Percentiles rank a stretch among this genome's conserved stretches.
These are phyloP conservation scores for Bufotes viridis DNA, from an alignment of 2,797 vertebrate genomes.

Conservation along the genomic window DNA sequence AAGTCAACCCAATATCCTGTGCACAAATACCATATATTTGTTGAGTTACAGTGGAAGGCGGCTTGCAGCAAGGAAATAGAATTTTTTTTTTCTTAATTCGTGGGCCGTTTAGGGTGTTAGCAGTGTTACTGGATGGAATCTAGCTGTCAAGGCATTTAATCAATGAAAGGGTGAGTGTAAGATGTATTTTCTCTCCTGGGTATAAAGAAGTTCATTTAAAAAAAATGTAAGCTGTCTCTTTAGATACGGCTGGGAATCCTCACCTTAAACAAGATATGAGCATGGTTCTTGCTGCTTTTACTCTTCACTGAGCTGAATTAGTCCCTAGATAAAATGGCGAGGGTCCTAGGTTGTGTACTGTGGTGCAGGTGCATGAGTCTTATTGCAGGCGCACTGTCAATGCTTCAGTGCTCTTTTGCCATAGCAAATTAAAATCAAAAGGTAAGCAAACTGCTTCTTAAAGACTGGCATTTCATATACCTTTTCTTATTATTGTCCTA, in stretches of 20 bases:
- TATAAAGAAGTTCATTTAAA: slow-evolving; percentile 61
- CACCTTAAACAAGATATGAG: slow-evolving; percentile 62
- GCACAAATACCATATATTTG: slow-evolving; percentile 47
- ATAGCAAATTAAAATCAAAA: slow-evolving; percentile 63
- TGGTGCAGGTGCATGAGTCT: slow-evolving; percentile 19
- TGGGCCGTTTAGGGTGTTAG: slow-evolving; percentile 68
- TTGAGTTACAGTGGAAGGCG: slow-evolving; percentile 42
- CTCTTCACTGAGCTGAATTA: slow-evolving; percentile 63
- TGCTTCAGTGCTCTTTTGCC: slow-evolving; percentile 60
- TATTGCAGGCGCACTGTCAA: slow-evolving; percentile 50
- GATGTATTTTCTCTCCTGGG: slow-evolving; percentile 48
- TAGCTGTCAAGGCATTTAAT: slow-evolving; percentile 62
- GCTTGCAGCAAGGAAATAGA: slow-evolving; percentile 47
- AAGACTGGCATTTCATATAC: slow-evolving; percentile 14
- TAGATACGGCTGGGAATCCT: slow-evolving; percentile 47
- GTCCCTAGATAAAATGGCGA: slow-evolving; percentile 43
- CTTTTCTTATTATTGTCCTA: slow-evolving; percentile 11
- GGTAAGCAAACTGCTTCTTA: slow-evolving; percentile 43
- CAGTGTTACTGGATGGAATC: slow-evolving; percentile 67
- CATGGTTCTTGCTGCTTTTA: slow-evolving; percentile 61
- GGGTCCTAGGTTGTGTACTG: slow-evolving; percentile 52
- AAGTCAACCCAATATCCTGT: slow-evolving; percentile 49
- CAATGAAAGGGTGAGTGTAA: slow-evolving; percentile 56
- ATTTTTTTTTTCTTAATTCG: slow-evolving; percentile 62
- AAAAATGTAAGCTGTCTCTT: slow-evolving; percentile 62